A percentile compares a stretch with the other conserved stretches of the same genome.
Conservation (phyloP, 1,140 invertebrate species). For the Drosophila paulistorum region DNA sequence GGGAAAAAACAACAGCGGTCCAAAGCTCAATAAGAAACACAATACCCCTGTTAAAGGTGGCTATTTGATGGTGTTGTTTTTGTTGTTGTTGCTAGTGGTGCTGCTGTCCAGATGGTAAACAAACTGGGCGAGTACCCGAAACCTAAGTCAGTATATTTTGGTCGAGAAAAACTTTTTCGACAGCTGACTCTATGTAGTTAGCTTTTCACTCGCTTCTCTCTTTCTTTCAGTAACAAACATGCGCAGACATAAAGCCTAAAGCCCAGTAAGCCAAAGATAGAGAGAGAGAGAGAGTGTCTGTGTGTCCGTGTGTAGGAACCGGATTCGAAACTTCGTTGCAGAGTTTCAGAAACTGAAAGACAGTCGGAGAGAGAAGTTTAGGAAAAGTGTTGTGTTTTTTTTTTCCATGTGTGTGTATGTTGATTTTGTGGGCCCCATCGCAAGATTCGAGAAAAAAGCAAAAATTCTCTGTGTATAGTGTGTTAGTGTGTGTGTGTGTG, state of each 20-base stretch:
- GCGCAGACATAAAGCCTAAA: constrained; percentile 17
- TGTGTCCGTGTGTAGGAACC: neutral
- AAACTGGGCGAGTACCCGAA: constrained; percentile 36
- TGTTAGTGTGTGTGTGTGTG: constrained; percentile 16
- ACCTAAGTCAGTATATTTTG: neutral
- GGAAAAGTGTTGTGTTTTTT: constrained; percentile 12
- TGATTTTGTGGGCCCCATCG: constrained; percentile 6
- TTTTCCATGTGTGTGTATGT: too few relatives aligned
- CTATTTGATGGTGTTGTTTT: constrained; percentile 11
- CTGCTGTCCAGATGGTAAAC: constrained; percentile 54
- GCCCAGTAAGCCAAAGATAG: neutral
- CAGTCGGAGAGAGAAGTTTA: constrained; percentile 61
- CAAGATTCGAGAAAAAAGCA: constrained; percentile 10
- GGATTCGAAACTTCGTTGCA: constrained; percentile 69
- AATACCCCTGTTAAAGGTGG: constrained; percentile 12
- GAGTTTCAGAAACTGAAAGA: constrained; percentile 72
- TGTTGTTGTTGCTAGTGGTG: constrained; percentile 8
- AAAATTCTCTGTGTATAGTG: constrained; percentile 14
- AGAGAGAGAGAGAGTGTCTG: too few relatives aligned
- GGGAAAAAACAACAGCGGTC: neutral
- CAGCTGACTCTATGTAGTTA: constrained; percentile 54
- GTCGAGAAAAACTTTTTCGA: constrained; percentile 41
- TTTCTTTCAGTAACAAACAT: constrained; percentile 17
- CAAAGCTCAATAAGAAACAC: constrained; percentile 37
- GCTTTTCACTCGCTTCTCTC: constrained; percentile 57